phyloP scores from a whole-genome alignment of 1,140 invertebrate species.

The Leptopilina clavipes region DNA sequence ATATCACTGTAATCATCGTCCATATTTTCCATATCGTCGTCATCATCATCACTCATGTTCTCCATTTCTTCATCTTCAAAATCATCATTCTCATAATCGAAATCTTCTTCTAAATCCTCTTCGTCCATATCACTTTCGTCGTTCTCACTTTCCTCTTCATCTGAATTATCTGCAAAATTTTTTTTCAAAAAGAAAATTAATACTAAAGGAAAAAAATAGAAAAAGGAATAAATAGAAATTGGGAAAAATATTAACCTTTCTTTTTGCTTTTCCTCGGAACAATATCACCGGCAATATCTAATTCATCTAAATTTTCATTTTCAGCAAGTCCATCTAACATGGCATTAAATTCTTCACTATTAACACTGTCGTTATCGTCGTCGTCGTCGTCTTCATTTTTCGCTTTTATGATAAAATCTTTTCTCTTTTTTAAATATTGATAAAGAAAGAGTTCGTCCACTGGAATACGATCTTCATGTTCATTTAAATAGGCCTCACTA shows the following conservation, averaged over 20 bases:
- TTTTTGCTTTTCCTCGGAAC: constrained; percentile 64
- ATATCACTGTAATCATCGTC: constrained; percentile 59
- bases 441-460: constrained; percentile 89
- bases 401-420: constrained; percentile 52
- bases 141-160: constrained; percentile 67
- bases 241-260: background rate
- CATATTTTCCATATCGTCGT: constrained; percentile 58
- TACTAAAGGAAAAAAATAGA: background rate
- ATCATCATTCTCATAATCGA: constrained; percentile 61
- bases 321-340: constrained; percentile 82
- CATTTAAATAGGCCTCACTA: constrained; percentile 82
- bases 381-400: constrained; percentile 76
- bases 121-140: constrained; percentile 70
- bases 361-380: constrained; percentile 87
- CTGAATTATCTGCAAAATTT: constrained; percentile 48
- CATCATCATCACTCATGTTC: constrained; percentile 32
- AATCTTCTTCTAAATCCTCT: constrained; percentile 62
- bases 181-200: background rate
- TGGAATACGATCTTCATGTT: constrained; percentile 82
- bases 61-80: constrained; percentile 57
- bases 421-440: constrained; percentile 74
- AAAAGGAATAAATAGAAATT: too few species aligned
- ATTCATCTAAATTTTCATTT: constrained; percentile 77
- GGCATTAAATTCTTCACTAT: constrained; percentile 92
- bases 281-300: constrained; percentile 75